Base-by-base conservation (phyloP, 2,888 invertebrate species). In the Spodoptera littoralis region DNA sequence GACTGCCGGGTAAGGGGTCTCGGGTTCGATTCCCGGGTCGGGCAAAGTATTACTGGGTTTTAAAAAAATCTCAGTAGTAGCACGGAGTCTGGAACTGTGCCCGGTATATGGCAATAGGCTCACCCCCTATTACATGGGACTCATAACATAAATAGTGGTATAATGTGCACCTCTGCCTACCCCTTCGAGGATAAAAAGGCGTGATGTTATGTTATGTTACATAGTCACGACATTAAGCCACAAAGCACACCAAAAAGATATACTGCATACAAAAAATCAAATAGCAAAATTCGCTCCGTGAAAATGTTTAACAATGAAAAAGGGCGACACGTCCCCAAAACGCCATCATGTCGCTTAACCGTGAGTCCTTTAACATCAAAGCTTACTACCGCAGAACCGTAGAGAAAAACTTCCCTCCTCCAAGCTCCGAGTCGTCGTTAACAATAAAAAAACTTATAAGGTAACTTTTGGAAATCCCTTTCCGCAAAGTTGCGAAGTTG, bases 401-500 rank as follows among this genome's bases (percentile, higher is more conserved):
- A 59, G 44, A 43, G 65, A 72, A 79, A 79, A 80, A 72, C 72
- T 70, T 73, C 50, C 54, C 53, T 43, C 36, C 8, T 1, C 60
- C 54, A 53, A 43, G 8, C 36, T 36, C 60, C 63, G 73, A 73
- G 69, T 77, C 76, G 73, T 69, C 71, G 73, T 73, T 73, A 73
- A 78, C 79, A 80, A 78, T 78, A 80, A 79, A 80, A 36, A 79
- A 78, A 76, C 80, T 79, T 78, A 78, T 60, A 72, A 60, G 73
- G 47, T 48, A 66, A 76, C 56, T 74, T 79, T 77, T 41, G 45
- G 49, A 64, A 76, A 78, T 76, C 76, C 80, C 82, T 79, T 83
- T 80, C 73, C 73, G 51, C 75, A 63, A 70, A 83, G 82, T 85
- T 84, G 76, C 77, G 73, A 84, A 84, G 80, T 84, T 84, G 74